Percentiles rank a stretch among this genome's conserved stretches.
Evolutionary conservation across 2,113 vertebrate species (phyloP).

Genomic region (Tretioscincus oriximinensis): DNA sequence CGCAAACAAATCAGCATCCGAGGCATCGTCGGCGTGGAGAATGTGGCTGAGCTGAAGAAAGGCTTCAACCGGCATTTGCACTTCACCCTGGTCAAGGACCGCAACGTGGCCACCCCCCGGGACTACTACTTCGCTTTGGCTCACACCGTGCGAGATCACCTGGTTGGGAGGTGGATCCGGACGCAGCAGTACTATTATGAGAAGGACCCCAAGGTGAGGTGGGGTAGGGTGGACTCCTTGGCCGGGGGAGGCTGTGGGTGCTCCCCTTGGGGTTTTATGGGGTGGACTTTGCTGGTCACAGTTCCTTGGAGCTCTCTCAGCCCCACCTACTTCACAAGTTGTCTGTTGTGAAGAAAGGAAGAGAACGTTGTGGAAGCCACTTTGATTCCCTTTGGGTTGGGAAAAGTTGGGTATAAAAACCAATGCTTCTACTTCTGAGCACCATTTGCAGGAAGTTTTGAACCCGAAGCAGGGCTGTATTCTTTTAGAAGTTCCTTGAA

Average conservation of each 20-base stretch:
- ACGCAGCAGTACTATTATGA: slow-evolving; percentile 95
- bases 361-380: no score
- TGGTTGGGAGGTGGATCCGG: slow-evolving; percentile 93
- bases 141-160: slow-evolving; percentile 90
- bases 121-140: slow-evolving; percentile 93
- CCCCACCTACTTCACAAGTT: no score
- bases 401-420: no score
- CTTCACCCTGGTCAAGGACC: slow-evolving; percentile 93
- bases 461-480: no score
- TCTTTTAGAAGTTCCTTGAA: no score
- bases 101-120: slow-evolving; percentile 87
- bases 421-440: no score
- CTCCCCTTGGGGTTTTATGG: not conserved
- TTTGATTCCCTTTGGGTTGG: no score
- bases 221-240: no score
- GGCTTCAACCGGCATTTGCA: slow-evolving; percentile 92
- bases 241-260: fast-evolving
- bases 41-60: slow-evolving; percentile 87
- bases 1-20: slow-evolving; percentile 93
- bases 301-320: no score
- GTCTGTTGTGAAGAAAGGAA: no score
- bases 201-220: slow-evolving; percentile 86
- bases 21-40: slow-evolving; percentile 88
- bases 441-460: no score
- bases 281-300: not conserved